A percentile compares a stretch with the other conserved stretches of the same genome.
phyloP scores from a whole-genome alignment of 2,113 vertebrate species.

The Mirza zaza region DNA sequence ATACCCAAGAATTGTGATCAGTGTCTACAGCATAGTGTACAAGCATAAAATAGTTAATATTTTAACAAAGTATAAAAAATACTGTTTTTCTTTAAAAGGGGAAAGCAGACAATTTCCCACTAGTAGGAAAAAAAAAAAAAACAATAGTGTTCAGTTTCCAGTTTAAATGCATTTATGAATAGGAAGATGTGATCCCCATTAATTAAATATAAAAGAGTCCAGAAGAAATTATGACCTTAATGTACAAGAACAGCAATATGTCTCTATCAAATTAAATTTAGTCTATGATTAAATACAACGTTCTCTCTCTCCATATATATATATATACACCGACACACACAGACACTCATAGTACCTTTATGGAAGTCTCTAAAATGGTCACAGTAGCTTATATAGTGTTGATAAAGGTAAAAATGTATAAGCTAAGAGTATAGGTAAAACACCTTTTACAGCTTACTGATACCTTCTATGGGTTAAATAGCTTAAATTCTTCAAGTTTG shows the following conservation, averaged over 20 bases:
- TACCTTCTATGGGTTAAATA: conserved; percentile 1
- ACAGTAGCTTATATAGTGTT: conserved; percentile 53
- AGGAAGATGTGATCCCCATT: not conserved
- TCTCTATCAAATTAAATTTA: conserved; percentile 38
- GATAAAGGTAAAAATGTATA: not conserved
- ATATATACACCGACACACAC: not conserved
- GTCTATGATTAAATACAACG: conserved; percentile 29
- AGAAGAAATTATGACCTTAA: conserved; percentile 45
- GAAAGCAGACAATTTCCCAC: not conserved
- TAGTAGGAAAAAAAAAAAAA: not conserved
- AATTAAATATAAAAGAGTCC: conserved; percentile 22
- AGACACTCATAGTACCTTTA: conserved; percentile 51
- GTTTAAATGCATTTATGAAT: conserved; percentile 34
- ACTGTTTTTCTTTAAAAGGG: not conserved
- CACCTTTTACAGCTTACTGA: conserved; percentile 42
- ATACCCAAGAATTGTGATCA: not conserved
- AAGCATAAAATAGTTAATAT: not conserved
- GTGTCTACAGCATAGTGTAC: not conserved
- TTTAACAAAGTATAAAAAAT: conserved; percentile 23
- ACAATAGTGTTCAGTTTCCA: conserved; percentile 16
- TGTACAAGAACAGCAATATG: conserved; percentile 1
- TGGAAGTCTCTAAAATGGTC: conserved; percentile 48
- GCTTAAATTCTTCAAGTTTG: conserved; percentile 40
- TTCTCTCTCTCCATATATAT: not conserved
- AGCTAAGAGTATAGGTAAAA: not conserved